Conservation (phyloP, 2,113 vertebrate genomes). For the Menidia beryllina region DNA sequence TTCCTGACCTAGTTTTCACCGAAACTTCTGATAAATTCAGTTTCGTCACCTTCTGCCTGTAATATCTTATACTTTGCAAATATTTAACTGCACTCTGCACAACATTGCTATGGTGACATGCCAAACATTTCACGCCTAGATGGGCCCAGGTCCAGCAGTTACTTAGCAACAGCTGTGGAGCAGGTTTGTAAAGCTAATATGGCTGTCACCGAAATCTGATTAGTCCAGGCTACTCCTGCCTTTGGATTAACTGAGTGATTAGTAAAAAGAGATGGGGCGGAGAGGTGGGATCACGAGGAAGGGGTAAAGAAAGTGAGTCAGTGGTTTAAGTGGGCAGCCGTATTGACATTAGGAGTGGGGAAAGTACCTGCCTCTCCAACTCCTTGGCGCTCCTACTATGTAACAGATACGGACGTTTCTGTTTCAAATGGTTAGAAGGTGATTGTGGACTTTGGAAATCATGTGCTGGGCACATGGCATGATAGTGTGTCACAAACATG, state of each 20-base stretch:
- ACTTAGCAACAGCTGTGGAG: conserved; percentile 45
- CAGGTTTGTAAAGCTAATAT: conserved; percentile 51
- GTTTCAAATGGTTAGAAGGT: neutral
- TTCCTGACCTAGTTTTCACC: neutral
- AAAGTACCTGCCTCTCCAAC: conserved; percentile 72
- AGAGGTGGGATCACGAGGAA: neutral
- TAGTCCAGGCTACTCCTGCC: conserved; percentile 9
- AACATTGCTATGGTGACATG: conserved; percentile 66
- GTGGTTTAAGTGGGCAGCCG: conserved; percentile 44
- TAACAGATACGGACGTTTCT: neutral
- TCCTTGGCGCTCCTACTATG: neutral
- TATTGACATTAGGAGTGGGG: conserved; percentile 58
- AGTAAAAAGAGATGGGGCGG: conserved; percentile 10
- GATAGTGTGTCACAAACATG: neutral
- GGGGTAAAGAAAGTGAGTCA: conserved; percentile 56
- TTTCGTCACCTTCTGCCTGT: conserved; percentile 28
- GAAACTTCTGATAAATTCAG: conserved; percentile 15
- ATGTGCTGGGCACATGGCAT: conserved; percentile 3
- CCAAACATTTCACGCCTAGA: conserved; percentile 64
- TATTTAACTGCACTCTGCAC: conserved; percentile 64
- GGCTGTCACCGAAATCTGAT: conserved; percentile 27
- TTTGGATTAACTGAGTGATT: conserved; percentile 45
- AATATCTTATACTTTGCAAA: conserved; percentile 68
- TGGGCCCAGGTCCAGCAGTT: conserved; percentile 44
- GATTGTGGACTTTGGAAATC: conserved; percentile 35